Conservation (phyloP, 1,140 invertebrate species). For the Harlomillsia oculata region DNA sequence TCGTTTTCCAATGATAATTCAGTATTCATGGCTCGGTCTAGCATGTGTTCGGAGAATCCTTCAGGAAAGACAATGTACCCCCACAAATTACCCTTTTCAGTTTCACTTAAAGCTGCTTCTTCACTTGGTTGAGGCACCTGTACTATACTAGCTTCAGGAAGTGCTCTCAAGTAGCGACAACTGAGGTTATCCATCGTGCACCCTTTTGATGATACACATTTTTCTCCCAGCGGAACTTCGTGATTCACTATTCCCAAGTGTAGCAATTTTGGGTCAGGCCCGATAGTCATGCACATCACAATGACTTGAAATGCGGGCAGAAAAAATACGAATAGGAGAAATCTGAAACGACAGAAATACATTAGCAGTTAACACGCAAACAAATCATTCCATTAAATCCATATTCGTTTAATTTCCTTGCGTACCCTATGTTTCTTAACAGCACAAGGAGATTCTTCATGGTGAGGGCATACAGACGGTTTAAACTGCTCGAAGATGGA, state of each 20-base stretch:
- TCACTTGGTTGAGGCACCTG: constrained; percentile 5
- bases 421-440: constrained; percentile 54
- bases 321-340: constrained; percentile 83
- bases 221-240: constrained; percentile 48
- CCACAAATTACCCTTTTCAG: constrained; percentile 41
- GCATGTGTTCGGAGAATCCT: constrained; percentile 41
- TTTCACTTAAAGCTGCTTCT: constrained; percentile 38
- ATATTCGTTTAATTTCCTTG: background rate
- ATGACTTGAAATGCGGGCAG: constrained; percentile 84
- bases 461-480: constrained; percentile 45
- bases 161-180: background rate
- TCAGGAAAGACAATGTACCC: constrained; percentile 42
- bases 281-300: constrained; percentile 85
- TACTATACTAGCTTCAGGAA: background rate
- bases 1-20: constrained; percentile 37
- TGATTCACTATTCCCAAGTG: constrained; percentile 74
- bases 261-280: constrained; percentile 73
- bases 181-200: constrained; percentile 4
- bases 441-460: constrained; percentile 57
- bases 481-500: constrained; percentile 8
- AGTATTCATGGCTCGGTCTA: constrained; percentile 34
- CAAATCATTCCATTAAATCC: background rate
- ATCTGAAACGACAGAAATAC: constrained; percentile 45
- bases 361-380: background rate
- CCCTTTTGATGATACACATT: constrained; percentile 1